Evolutionary conservation across 1,140 invertebrate genomes (phyloP), one percentile per base, ranked within the genome.

Genomic region (Drosophila arizonae): DNA sequence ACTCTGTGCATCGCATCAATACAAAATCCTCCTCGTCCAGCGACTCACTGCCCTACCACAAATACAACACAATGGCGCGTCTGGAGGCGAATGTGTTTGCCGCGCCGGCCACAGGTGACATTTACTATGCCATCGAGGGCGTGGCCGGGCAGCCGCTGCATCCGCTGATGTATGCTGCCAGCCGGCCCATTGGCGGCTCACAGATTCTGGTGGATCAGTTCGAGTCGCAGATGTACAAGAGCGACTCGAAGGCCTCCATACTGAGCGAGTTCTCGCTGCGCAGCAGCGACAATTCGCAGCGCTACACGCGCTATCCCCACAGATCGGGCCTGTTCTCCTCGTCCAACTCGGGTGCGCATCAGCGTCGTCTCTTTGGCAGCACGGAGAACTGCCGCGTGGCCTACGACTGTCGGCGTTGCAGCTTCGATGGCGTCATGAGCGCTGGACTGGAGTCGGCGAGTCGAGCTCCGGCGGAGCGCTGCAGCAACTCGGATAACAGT

Each of bases 1-100:
- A 39, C 24, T 48, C 84, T 6, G 61, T 84, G 60, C 84, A 90
- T 39, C 86, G 86, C 17, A 73, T 91, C 1, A 91, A 90, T 30
- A 89, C 91, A 0, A 92, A 92, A 66, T 92, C 91, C 1, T 91
- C 90, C 17, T 92, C 91, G 6, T 92, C 91, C 1, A 92, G 91
- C 41, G 91, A 92, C 61, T 92, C 91, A 6, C 41, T 92, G 11
- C 89, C 90, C 4, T 76, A 87, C 39, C 84, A 90, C 67, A 91
- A 91, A 48, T 91, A 89, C 15, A 91, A 91, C 24, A 91, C 90
- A 0, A 81, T 91, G 73, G 72, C 90, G 0, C 72, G 84, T 0
- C 55, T 91, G 13, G 90, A 91, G 57, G 82, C 81, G 1, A 85
- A 90, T 41, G 69, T 80, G 15, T 72, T 79, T 15, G 74, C 84